phyloP scores from a whole-genome alignment of 2,113 vertebrate genomes.

The Hippocampus zosterae region DNA sequence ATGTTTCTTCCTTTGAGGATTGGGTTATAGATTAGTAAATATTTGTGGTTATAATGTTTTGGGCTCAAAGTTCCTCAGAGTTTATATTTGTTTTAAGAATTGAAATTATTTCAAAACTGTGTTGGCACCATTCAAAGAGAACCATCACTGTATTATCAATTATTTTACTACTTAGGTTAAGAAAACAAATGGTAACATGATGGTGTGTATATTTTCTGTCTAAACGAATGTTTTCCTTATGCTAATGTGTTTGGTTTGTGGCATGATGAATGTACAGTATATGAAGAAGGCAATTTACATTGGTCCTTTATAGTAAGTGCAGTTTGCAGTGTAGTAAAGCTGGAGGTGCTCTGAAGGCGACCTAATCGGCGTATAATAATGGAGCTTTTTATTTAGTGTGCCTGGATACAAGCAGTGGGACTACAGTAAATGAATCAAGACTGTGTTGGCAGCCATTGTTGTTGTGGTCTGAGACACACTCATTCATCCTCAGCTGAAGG shows the following conservation, averaged over 20 bases:
- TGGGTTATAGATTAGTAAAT: too few species aligned
- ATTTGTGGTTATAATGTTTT: too few species aligned
- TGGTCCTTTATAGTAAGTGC: not conserved
- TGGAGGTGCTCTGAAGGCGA: conserved; percentile 21
- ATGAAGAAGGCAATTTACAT: not conserved
- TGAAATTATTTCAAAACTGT: too few species aligned
- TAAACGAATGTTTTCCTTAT: not conserved
- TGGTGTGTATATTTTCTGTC: too few species aligned
- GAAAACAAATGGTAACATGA: too few species aligned
- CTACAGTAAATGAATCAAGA: conserved; percentile 42
- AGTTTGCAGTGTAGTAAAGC: not conserved
- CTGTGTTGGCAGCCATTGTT: conserved; percentile 47
- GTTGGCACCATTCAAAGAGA: too few species aligned
- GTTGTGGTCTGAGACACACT: conserved; percentile 22
- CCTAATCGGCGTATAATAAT: conserved; percentile 36
- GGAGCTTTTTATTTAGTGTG: conserved; percentile 36
- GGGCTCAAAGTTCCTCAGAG: too few species aligned
- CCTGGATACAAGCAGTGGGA: conserved; percentile 44
- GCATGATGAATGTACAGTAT: not conserved
- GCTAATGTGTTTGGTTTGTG: not conserved
- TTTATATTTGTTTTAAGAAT: too few species aligned
- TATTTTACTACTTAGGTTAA: too few species aligned
- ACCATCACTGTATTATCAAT: too few species aligned
- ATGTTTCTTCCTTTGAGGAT: too few species aligned
- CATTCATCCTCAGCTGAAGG: conserved; percentile 45